phyloP scores from a whole-genome alignment of 2,888 invertebrate species.

The Anodontia alba region DNA sequence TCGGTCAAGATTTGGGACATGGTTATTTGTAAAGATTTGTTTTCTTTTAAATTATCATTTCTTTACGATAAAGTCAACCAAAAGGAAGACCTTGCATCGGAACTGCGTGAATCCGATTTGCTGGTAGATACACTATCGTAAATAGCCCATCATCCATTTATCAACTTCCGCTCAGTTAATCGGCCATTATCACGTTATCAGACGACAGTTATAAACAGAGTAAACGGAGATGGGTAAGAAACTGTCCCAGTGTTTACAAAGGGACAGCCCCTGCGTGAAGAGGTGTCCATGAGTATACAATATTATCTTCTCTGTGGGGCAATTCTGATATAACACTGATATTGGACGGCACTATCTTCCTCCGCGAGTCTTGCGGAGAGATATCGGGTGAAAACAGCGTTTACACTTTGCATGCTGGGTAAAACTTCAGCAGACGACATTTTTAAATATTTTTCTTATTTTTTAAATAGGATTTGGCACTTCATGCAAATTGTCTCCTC shows the following conservation, averaged over 20 bases:
- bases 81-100: conserved; percentile 11
- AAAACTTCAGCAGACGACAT: no score
- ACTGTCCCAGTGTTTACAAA: conserved; percentile 43
- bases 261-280: conserved; percentile 40
- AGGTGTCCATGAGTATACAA: conserved; percentile 13
- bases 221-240: conserved; percentile 44
- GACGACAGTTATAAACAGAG: conserved; percentile 15
- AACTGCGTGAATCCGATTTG: conserved; percentile 23
- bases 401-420: no score
- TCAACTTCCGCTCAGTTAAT: conserved; percentile 57
- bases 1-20: no score
- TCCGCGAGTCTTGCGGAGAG: background rate
- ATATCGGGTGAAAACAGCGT: background rate
- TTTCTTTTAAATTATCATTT: no score
- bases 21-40: no score
- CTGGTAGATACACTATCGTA: conserved; percentile 46
- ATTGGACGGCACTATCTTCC: background rate
- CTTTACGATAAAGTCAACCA: no score
- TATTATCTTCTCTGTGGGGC: background rate
- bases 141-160: conserved; percentile 32
- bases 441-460: no score
- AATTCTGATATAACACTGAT: conserved; percentile 11
- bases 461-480: no score
- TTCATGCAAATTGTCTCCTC: no score
- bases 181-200: conserved; percentile 44